phyloP scores from a whole-genome alignment of 2,888 invertebrate species.

The Brachynemurus nebulosus region DNA sequence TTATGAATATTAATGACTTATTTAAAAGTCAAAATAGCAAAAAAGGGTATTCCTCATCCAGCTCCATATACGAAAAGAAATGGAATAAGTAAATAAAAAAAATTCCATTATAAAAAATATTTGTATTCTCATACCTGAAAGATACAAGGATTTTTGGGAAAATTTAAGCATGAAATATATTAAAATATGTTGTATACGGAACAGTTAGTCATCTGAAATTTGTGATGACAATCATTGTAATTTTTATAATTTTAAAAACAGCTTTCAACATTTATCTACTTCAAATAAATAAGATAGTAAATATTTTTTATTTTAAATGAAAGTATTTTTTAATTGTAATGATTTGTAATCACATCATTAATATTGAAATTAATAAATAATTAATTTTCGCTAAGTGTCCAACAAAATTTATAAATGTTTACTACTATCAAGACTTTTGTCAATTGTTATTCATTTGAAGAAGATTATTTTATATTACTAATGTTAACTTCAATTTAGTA shows the following conservation, averaged over 20 bases:
- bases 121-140: neutral
- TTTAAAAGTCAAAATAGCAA: neutral
- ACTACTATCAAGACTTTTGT: neutral
- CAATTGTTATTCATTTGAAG: neutral
- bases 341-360: too few relatives aligned
- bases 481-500: neutral
- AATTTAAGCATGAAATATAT: too few relatives aligned
- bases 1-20: neutral
- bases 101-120: conserved; percentile 1
- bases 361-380: too few relatives aligned
- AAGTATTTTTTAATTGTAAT: too few relatives aligned
- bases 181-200: too few relatives aligned
- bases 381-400: too few relatives aligned
- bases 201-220: too few relatives aligned
- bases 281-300: neutral
- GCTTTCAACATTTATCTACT: neutral
- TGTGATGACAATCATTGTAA: neutral
- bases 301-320: neutral
- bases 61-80: neutral
- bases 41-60: conserved; percentile 1
- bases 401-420: too few relatives aligned
- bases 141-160: neutral
- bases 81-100: conserved; percentile 1
- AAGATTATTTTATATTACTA: neutral
- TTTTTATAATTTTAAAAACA: neutral